Percentiles rank a stretch among this genome's conserved stretches.
These are phyloP conservation scores for Papilio dardanus DNA, from an alignment of 1,140 invertebrate species.

Conservation along the genomic window DNA sequence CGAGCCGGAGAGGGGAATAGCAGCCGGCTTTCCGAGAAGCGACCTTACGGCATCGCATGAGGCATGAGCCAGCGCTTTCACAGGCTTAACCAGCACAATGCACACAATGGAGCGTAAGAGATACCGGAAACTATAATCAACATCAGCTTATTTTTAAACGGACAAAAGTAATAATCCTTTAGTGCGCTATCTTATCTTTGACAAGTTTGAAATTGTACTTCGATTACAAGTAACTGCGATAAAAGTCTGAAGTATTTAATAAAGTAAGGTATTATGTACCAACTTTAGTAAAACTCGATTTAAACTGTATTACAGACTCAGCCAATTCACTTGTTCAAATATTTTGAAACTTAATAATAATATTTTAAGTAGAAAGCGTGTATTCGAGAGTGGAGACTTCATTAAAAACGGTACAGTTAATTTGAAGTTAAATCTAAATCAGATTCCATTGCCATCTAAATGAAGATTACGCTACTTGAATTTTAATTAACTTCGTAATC, in stretches of 20 bases:
- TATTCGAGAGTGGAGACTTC: background rate
- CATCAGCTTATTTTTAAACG: slow-evolving; percentile 56
- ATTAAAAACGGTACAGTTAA: slow-evolving; percentile 24
- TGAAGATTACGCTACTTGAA: slow-evolving; percentile 23
- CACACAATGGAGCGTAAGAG: slow-evolving; percentile 60
- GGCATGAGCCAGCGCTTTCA: slow-evolving; percentile 55
- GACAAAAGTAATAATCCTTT: slow-evolving; percentile 51
- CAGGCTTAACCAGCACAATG: slow-evolving; percentile 50
- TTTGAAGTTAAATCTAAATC: slow-evolving; percentile 21
- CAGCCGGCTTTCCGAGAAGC: slow-evolving; percentile 61
- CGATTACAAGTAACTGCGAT: slow-evolving; percentile 31
- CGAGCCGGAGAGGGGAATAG: slow-evolving; percentile 38
- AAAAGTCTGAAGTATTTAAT: background rate
- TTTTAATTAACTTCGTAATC: slow-evolving; percentile 26
- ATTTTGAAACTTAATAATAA: background rate
- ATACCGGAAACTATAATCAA: slow-evolving; percentile 71
- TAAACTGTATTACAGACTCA: background rate
- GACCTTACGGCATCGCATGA: slow-evolving; percentile 54
- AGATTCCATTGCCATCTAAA: slow-evolving; percentile 23
- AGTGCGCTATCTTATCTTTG: slow-evolving; percentile 35
- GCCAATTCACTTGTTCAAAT: background rate
- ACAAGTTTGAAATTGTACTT: slow-evolving; percentile 19
- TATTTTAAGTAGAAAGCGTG: background rate
- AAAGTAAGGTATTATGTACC: background rate
- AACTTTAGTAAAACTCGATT: background rate